Evolutionary conservation across 2,888 invertebrate genomes (phyloP), one percentile per base, ranked within the genome.

Genomic region (Cylloceria caligata): DNA sequence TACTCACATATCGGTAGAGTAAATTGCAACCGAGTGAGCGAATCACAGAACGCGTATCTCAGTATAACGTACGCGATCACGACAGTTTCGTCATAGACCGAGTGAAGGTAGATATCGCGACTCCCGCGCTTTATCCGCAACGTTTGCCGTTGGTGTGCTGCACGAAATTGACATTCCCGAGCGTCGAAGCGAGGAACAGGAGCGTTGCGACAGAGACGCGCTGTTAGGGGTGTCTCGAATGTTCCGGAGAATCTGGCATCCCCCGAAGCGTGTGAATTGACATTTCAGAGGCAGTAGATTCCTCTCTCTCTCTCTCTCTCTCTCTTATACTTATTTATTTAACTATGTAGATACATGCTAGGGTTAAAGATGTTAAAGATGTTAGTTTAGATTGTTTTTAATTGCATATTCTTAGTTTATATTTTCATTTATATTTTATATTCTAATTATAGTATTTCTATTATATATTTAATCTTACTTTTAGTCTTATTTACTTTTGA

Each of bases 101-200:
- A 78, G 64, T 75, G 74, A 69, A 75, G 78, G 42, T 60, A 21
- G 71, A 75, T 67, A 79, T 74, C 77, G 42, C 65, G 42, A 60
- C 30, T 34, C 64, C 19, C 39, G 16, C n/a, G 80, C 67, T 76
- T 71, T 19, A 67, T 21, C 16, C 39, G 30, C 42, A 19, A 60
- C 68, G 77, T 68, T 81, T 74, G 74, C 64, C 65, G 69, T 78
- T 67, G 74, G 82, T 75, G 57, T 69, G 69, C 39, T 34, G 65
- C 52, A 24, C 76, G 65, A 83, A 69, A 83, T 83, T 83, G 83
- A 72, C 81, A 83, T 83, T 83, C 77, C 60, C 73, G 67, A 78
- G 81, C 77, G 69, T 83, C 69, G 73, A 71, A 78, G 74, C 80
- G 77, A 65, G 69, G 30, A 71, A 65, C 74, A 82, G 82, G 74